Base-by-base conservation (phyloP, 2,797 vertebrate species). In the Falco peregrinus region DNA sequence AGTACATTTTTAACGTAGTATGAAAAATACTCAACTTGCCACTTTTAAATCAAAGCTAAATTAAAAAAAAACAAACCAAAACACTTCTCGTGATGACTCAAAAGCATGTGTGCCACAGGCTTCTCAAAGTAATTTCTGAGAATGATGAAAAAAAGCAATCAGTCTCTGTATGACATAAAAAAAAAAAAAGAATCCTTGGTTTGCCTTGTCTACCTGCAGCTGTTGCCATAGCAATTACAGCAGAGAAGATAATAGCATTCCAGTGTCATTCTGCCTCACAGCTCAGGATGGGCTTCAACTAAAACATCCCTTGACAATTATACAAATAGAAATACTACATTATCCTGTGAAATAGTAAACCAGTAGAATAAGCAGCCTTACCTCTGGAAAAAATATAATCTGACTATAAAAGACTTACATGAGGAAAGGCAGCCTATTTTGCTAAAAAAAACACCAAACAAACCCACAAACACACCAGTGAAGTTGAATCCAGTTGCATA, bases 161-260 rank as follows among this genome's bases (percentile, higher is more conserved):
- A 15, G 37, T 73, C 8, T 59, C 65, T 64, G 8, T 31, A n/a
- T 8, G 11, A 78, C 53, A 81, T 2, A 18, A 45, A 80, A 43
- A 88, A 43, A 63, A 88, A 85, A 37, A 37, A 37, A 35, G 84
- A 71, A 83, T 45, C 53, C 51, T 86, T 79, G 61, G 54, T 85
- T 96, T 95, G 48, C 76, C 76, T 94, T 93, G 61, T 83, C 92
- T 96, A 96, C 95, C 93, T 95, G 93, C 86, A 96, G 90, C 31
- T 84, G 96, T 97, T 97, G 90, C 96, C 93, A 97, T 97, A 93
- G 95, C 63, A 93, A 95, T 97, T 94, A 90, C 1, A 88, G 91
- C 45, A 94, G 60, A 86, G 75, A 73, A 87, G 76, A 93, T 89
- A 95, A 96, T 33, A 85, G 69, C 48, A 95, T 93, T 94, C 77